phyloP scores from a whole-genome alignment of 2,113 vertebrate species.

The Pleuronectes platessa region DNA sequence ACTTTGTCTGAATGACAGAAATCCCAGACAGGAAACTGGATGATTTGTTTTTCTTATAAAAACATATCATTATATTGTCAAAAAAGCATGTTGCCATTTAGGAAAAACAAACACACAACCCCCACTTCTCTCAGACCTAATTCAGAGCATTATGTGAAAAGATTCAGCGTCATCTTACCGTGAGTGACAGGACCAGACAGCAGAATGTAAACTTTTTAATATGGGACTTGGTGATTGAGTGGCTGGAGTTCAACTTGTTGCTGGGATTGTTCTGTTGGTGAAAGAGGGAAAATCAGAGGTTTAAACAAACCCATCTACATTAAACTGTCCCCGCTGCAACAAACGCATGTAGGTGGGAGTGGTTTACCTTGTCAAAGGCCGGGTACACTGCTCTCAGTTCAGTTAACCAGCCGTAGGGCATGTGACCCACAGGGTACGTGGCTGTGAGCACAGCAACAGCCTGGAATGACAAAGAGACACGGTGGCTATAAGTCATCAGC shows the following conservation, averaged over 20 bases:
- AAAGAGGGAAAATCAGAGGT: conserved; percentile 20
- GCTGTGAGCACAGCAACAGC: conserved; percentile 97
- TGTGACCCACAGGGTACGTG: conserved; percentile 97
- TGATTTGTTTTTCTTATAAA: neutral
- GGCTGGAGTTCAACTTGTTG: conserved; percentile 87
- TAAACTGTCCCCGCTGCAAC: neutral
- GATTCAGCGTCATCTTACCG: conserved; percentile 83
- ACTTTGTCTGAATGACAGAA: neutral
- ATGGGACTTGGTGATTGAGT: conserved; percentile 86
- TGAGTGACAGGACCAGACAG: conserved; percentile 92
- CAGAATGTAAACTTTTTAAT: conserved; percentile 96
- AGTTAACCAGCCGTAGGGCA: conserved; percentile 98
- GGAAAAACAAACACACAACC: neutral
- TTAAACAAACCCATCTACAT: neutral
- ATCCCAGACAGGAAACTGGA: neutral
- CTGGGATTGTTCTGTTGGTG: conserved; percentile 90
- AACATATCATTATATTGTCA: too few species aligned
- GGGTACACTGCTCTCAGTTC: conserved; percentile 97
- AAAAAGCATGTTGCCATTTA: too few species aligned
- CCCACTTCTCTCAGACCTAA: neutral
- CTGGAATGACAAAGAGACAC: conserved; percentile 78
- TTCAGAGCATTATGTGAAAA: neutral
- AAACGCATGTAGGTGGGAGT: neutral
- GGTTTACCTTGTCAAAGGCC: conserved; percentile 95
- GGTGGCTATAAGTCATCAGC: conserved; percentile 27